Base-by-base conservation (phyloP, 2,797 vertebrate species). In the Gouania willdenowi region DNA sequence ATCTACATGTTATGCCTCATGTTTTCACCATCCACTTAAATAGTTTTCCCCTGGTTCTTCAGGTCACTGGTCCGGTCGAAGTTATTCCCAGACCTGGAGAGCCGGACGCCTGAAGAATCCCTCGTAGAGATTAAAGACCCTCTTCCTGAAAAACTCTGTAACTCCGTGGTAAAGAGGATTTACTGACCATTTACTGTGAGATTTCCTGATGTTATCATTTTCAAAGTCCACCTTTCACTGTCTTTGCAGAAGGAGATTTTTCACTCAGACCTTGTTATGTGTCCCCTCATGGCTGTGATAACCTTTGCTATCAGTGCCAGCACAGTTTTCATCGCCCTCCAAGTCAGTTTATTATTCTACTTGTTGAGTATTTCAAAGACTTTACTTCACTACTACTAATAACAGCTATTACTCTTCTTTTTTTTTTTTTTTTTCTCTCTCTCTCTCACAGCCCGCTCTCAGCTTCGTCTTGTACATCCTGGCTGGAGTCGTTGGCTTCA, bases 221-320 rank as follows among this genome's bases (percentile, higher is more conserved):
- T 38, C 5, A 27, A 55, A 39, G 8, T 32, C 13, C 15, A 22
- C 8, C 6, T 22, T 8, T 50, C 9, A 3, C 30, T 56, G 6
- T 53, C 22, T 43, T 49, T 57, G 24, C 59, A 95, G 93, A 90
- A 86, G n/a, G 93, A 95, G 66, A 90, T 91, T 66, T 85, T 95
- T 41, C 91, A 95, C 60, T 95, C 93, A 0, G 93, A 94, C 63
- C 81, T 95, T 5, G 92, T 95, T 57, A 92, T 95, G 89, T 95
- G 93, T 49, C 83, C 89, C 26, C 88, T 94, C 39, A 92, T 94
- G 40, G 92, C 93, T 0, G 90, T 95, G 32, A 91, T 95, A 26
- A 94, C 91, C 37, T 95, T 95, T 1, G 93, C 93, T 70, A 87
- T 95, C 81, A 94, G 92, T 41, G 93, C 92, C 83, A 95, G 93